These are phyloP conservation scores for Heliocidaris erythrogramma DNA, from an alignment of 35 echinoderm and acorn worm genomes.

Conservation along the genomic window DNA sequence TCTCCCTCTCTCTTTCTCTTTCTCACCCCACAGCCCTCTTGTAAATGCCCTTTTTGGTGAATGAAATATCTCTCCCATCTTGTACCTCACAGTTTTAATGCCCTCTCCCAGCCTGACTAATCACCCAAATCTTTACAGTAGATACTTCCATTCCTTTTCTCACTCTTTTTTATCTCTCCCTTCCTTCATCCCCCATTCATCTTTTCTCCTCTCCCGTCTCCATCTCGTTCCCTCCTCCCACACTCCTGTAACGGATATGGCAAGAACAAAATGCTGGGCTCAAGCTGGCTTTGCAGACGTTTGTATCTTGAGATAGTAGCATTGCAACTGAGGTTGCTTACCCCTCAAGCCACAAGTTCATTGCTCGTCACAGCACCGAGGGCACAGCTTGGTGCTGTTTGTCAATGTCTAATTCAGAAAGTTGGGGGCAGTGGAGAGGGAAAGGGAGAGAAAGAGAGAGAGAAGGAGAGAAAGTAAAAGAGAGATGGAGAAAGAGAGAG, in stretches of 20 bases:
- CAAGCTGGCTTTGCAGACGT: neutral
- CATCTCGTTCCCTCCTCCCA: neutral
- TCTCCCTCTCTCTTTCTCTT: neutral
- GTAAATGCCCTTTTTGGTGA: neutral
- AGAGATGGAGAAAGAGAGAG: neutral
- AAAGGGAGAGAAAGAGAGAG: neutral
- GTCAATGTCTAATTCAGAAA: neutral
- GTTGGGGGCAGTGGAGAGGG: neutral
- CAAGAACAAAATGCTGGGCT: neutral
- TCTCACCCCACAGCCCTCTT: neutral
- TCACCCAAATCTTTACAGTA: neutral
- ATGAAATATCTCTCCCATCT: neutral
- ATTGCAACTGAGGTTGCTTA: neutral
- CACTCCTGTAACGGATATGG: neutral
- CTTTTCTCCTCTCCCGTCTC: neutral
- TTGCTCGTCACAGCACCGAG: neutral
- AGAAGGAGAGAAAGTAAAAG: too few species aligned
- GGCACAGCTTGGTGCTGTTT: neutral
- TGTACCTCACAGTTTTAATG: neutral
- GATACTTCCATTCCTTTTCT: neutral
- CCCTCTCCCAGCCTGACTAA: neutral
- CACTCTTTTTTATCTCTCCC: neutral
- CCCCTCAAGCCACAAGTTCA: conserved; percentile 5
- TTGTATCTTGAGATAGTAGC: neutral
- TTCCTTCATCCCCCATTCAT: neutral